Evolutionary conservation across 2,797 vertebrate species (phyloP), one percentile per base, ranked within the genome.

Genomic region (Anisognathus igniventris): DNA sequence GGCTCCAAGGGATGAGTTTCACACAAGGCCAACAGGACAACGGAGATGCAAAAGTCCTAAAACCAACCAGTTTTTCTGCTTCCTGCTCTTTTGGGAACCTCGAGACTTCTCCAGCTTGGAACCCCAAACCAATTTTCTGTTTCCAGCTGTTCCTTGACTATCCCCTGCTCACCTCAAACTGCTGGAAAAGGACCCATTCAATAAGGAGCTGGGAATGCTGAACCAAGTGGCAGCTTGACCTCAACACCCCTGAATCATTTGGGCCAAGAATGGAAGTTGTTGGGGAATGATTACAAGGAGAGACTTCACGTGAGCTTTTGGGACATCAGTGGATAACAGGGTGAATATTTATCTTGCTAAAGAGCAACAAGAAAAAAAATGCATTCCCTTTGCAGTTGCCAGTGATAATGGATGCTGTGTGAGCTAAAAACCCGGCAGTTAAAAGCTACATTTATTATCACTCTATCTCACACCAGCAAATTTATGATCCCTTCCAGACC

Each of bases 281-380:
- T 60, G 76, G 33, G 58, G 40, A 90, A 90, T 0, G 45, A 42
- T 44, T 66, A 56, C 35, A 62, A 88, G 74, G 76, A 85, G 50
- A 85, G 18, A 68, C 44, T 72, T 27, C 66, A 8, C 9, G 50
- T 68, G 93, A 97, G 97, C 91, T 95, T 97, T 94, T 90, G 88
- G 92, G 91, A 93, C 89, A 82, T 82, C 92, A 92, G 95, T n/a
- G 79, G 93, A 95, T 74, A 97, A 96, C 60, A 77, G 96, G 96
- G 96, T 95, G 95, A 97, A 96, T 98, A 98, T 98, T 98, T 98
- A 98, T 98, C 98, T 98, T 90, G 70, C 72, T 62, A 84, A 96
- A 96, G 80, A 95, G 85, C 61, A 85, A 48, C 45, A 35, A 65
- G 62, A 14, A 54, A 88, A 81, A 87, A 88, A 86, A 35, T 53